A percentile compares a stretch with the other conserved stretches of the same genome.
phyloP scores from a whole-genome alignment of 2,113 vertebrate species.

The Hemichromis elongatus region DNA sequence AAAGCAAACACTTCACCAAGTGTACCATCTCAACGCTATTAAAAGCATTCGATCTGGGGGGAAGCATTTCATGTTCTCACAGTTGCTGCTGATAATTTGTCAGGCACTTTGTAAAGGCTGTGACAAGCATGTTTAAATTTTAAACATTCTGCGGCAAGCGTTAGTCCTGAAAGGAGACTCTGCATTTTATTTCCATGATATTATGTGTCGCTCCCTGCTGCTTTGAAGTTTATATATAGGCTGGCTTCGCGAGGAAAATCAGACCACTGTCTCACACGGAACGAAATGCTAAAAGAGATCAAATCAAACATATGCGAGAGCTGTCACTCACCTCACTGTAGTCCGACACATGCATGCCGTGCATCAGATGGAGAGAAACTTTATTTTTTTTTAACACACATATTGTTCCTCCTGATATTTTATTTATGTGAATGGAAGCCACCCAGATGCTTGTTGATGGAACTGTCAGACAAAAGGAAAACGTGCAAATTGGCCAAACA shows the following conservation, averaged over 20 bases:
- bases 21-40: constrained; percentile 5
- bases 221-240: constrained; percentile 63
- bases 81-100: constrained; percentile 35
- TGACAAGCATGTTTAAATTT: constrained; percentile 50
- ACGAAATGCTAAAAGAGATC: constrained; percentile 7
- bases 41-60: constrained; percentile 15
- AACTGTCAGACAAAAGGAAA: constrained; percentile 49
- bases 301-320: constrained; percentile 52
- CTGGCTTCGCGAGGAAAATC: neutral
- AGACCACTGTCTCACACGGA: constrained; percentile 3
- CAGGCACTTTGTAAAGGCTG: constrained; percentile 39
- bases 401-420: constrained; percentile 49
- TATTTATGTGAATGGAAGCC: constrained; percentile 58
- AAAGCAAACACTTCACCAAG: constrained; percentile 27
- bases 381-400: neutral
- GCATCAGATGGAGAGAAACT: constrained; percentile 32
- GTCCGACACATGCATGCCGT: constrained; percentile 12
- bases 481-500: constrained; percentile 56
- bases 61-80: constrained; percentile 26
- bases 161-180: constrained; percentile 24
- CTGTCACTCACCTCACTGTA: constrained; percentile 30
- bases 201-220: constrained; percentile 33
- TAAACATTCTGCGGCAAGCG: constrained; percentile 43
- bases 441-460: constrained; percentile 48
- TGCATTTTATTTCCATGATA: constrained; percentile 59